phyloP scores from a whole-genome alignment of 53 echinoderm and acorn worm species.

The Crossaster papposus region DNA sequence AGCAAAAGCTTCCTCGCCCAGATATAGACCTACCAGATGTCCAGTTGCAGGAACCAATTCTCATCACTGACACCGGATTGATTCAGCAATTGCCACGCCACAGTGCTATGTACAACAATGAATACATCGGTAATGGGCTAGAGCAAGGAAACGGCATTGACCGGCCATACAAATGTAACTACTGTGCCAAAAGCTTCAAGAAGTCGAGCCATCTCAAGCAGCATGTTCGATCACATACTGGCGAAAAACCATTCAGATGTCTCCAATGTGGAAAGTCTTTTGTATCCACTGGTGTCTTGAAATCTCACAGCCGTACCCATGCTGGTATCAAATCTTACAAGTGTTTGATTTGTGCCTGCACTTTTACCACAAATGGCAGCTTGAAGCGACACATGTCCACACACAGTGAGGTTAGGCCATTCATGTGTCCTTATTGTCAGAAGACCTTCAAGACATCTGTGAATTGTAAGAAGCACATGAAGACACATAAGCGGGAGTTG shows the following conservation, averaged over 20 bases:
- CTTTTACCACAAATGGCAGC: slow-evolving; percentile 97
- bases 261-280: slow-evolving; percentile 86
- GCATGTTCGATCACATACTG: slow-evolving; percentile 95
- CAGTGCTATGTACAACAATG: slow-evolving; percentile 70
- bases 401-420: slow-evolving; percentile 95
- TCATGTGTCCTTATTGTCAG: slow-evolving; percentile 99
- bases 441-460: slow-evolving; percentile 99
- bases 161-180: slow-evolving; percentile 90
- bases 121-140: slow-evolving; percentile 68
- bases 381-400: slow-evolving; percentile 98
- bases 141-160: slow-evolving; percentile 68
- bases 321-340: slow-evolving; percentile 91
- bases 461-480: slow-evolving; percentile 99
- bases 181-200: slow-evolving; percentile 90
- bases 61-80: slow-evolving; percentile 96
- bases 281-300: slow-evolving; percentile 94
- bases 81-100: slow-evolving; percentile 90
- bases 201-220: slow-evolving; percentile 99
- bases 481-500: slow-evolving; percentile 90
- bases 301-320: slow-evolving; percentile 90
- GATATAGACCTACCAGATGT: slow-evolving; percentile 83
- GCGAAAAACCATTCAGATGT: slow-evolving; percentile 91
- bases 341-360: slow-evolving; percentile 85
- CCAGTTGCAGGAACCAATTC: slow-evolving; percentile 91
- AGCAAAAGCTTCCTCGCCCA: slow-evolving; percentile 47